phyloP scores from a whole-genome alignment of 2,113 vertebrate species.

The Sorex araneus region DNA sequence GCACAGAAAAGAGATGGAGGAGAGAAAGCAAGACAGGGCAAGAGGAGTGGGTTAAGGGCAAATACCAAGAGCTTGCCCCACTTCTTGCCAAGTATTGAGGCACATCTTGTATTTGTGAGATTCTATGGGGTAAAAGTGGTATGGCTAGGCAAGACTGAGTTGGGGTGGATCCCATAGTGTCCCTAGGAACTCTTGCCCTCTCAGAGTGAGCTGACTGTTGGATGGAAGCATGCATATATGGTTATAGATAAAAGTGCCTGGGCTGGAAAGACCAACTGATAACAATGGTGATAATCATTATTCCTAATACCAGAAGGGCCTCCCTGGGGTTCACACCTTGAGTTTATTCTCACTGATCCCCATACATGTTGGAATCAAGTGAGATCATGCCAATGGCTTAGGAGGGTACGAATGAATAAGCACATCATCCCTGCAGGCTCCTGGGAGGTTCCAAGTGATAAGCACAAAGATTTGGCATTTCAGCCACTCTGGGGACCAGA shows the following conservation, averaged over 20 bases:
- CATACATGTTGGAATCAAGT: background rate
- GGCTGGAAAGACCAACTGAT: background rate
- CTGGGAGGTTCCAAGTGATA: background rate
- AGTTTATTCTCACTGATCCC: background rate
- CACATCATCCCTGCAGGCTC: background rate
- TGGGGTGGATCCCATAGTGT: background rate
- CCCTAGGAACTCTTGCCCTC: background rate
- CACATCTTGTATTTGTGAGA: background rate
- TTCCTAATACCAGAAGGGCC: background rate
- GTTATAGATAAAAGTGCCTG: background rate
- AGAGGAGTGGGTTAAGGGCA: background rate
- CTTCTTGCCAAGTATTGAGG: background rate
- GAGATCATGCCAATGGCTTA: background rate
- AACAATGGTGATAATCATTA: constrained; percentile 20
- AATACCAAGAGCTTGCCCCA: background rate
- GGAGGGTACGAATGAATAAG: background rate
- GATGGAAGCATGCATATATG: background rate
- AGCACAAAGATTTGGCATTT: background rate
- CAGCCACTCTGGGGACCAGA: background rate
- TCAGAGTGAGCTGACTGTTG: background rate
- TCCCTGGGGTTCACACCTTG: background rate
- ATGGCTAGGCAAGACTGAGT: background rate
- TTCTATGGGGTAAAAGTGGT: background rate
- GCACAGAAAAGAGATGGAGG: constrained; percentile 71
- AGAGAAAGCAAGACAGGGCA: constrained; percentile 35